Evolutionary conservation across 2,797 vertebrate species (phyloP), one percentile per base, ranked within the genome.

Genomic region (Miopithecus talapoin): DNA sequence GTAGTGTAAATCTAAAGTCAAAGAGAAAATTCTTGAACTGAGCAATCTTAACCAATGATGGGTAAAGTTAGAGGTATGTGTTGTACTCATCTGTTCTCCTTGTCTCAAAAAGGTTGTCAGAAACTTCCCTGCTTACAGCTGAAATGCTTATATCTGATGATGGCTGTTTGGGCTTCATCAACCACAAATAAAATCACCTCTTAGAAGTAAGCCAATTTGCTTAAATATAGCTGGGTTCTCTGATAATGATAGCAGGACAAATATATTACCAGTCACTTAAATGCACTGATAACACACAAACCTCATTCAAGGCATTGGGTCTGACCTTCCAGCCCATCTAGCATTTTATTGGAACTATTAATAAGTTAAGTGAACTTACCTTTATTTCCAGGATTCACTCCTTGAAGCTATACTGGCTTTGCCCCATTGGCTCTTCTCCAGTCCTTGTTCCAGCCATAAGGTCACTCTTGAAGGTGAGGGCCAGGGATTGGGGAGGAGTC

Each of bases 351-450:
- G 59, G 91, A 64, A 26, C 78, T 96, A 93, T 91, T 95, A 96
- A 72, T 95, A 96, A 91, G 74, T 96, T 91, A 94, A 94, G 97
- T 68, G 81, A 91, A 89, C 81, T 87, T 96, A 76, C 84, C 74
- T 94, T 97, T 72, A 61, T 97, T 79, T 36, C 87, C 64, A 93
- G 78, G 74, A 43, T 83, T 72, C 17, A 93, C 59, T 97, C 48
- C 74, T 89, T 95, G 78, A 95, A 95, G 68, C 91, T 91, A 84
- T 13, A 90, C 41, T 91, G 68, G 88, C 89, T 53, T 95, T 85
- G 79, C 22, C 36, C 13, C 46, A 48, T 30, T 94, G 96, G 53
- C 36, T 76, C 53, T 33, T 96, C 78, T 89, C 89, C 74, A 94
- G 93, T 94, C 12, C 59, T 87, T 92, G 78, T 79, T 90, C 78